Percentiles rank a stretch among this genome's conserved stretches.
These are phyloP conservation scores for Hoplodrina blanda DNA, from an alignment of 2,888 invertebrate genomes.

Conservation along the genomic window DNA sequence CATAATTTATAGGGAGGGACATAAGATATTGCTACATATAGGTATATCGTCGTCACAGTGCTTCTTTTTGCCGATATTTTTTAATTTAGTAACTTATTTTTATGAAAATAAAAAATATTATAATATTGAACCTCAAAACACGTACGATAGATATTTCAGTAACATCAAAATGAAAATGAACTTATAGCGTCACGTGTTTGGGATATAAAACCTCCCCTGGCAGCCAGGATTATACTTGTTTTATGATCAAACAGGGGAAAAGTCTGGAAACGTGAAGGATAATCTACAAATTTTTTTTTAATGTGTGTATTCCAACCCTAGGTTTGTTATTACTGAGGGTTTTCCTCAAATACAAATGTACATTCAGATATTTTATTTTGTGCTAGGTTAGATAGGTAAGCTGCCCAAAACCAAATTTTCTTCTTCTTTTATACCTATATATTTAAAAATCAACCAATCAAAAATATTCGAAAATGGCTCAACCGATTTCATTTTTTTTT, in stretches of 20 bases:
- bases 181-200: constrained; percentile 1
- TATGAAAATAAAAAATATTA: neutral
- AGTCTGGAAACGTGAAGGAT: neutral
- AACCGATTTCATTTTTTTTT: too few relatives aligned
- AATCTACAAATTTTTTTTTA: neutral
- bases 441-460: too few relatives aligned
- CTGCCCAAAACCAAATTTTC: too few relatives aligned
- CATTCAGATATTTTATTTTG: too few relatives aligned
- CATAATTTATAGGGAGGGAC: too few relatives aligned
- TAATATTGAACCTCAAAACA: neutral
- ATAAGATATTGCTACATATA: neutral
- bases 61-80: neutral
- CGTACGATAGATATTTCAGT: neutral
- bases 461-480: too few relatives aligned
- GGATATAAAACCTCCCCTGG: neutral
- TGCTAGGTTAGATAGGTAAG: too few relatives aligned
- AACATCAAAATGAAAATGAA: constrained; percentile 2
- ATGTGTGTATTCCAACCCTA: neutral
- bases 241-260: constrained; percentile 27
- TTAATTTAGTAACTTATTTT: neutral
- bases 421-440: too few relatives aligned
- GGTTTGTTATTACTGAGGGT: neutral
- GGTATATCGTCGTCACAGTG: too few relatives aligned
- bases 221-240: constrained; percentile 15
- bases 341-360: too few relatives aligned